Base-by-base conservation (phyloP, 2,113 vertebrate species). In the Megatriorchis doriae region DNA sequence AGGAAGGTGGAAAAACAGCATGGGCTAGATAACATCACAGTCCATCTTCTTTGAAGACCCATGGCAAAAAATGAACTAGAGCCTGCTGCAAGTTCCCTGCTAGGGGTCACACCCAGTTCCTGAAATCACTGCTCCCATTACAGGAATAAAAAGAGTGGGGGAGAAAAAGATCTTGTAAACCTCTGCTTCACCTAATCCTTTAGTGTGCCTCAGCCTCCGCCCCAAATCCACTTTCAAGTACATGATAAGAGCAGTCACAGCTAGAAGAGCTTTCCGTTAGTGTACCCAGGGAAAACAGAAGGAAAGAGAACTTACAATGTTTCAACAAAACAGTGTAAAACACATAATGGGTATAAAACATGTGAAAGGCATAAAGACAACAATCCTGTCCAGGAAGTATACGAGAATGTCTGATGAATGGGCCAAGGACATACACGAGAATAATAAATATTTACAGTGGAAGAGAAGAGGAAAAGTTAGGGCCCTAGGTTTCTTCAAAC, bases 211-310 rank as follows among this genome's bases (percentile, higher is more conserved):
- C 62, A 86, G 18, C 53, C 29, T 86, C 26, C 75, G 67, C 52
- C 79, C n/a, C 34, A 88, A 83, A 73, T 50, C 34, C n/a, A 34
- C n/a, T 92, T 93, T 81, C 55, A 77, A 88, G 32, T n/a, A 75
- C 2, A 3, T 67, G 20, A 36, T 58, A 91, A 67, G 50, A 88
- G 29, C 22, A 81, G 32, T 20, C 48, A 29, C 17, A 81, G 38
- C 27, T 45, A 81, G 52, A 80, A 85, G 11, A 77, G 15, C 11
- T 65, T 85, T 68, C 15, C 11, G 62, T 77, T 62, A 43, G 14
- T 20, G 8, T 38, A 62, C 8, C 25, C 71, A 63, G 32, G 38
- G 55, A 94, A 80, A 88, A 38, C 36, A 81, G 58, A 88, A 77
- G 75, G 43, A 62, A 81, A 86, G 26, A 72, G 32, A 93, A 56